Conservation (phyloP, 2,113 vertebrate genomes). For the Gymnogyps californianus region DNA sequence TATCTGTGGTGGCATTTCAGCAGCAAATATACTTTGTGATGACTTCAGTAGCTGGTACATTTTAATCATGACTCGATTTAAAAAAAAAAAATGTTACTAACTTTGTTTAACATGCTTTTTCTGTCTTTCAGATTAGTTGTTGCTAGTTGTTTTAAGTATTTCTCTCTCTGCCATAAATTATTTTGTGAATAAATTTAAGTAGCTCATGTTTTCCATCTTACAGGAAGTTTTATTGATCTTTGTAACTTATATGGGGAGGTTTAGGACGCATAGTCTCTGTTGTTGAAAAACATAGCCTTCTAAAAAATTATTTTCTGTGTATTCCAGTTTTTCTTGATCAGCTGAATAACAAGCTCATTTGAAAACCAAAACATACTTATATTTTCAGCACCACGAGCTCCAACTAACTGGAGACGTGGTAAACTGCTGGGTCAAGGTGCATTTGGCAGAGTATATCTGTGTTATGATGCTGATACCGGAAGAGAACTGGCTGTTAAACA, state of each 20-base stretch:
- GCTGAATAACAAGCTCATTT: constrained; percentile 34
- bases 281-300: background rate
- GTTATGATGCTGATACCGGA: constrained; percentile 95
- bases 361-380: constrained; percentile 41
- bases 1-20: background rate
- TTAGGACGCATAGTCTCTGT: background rate
- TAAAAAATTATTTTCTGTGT: background rate
- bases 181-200: background rate
- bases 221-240: background rate
- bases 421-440: constrained; percentile 96
- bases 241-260: background rate
- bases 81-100: background rate
- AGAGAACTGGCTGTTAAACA: constrained; percentile 97
- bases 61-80: background rate
- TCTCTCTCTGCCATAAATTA: background rate
- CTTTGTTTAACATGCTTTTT: background rate
- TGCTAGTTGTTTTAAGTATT: background rate
- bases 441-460: constrained; percentile 94
- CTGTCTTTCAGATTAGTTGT: background rate
- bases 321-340: constrained; percentile 32
- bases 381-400: constrained; percentile 91
- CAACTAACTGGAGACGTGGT: constrained; percentile 95
- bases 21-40: background rate
- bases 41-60: background rate
- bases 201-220: background rate